These are phyloP conservation scores for Siphonodentalium dalli DNA, from an alignment of 2,888 invertebrate genomes.

Conservation along the genomic window DNA sequence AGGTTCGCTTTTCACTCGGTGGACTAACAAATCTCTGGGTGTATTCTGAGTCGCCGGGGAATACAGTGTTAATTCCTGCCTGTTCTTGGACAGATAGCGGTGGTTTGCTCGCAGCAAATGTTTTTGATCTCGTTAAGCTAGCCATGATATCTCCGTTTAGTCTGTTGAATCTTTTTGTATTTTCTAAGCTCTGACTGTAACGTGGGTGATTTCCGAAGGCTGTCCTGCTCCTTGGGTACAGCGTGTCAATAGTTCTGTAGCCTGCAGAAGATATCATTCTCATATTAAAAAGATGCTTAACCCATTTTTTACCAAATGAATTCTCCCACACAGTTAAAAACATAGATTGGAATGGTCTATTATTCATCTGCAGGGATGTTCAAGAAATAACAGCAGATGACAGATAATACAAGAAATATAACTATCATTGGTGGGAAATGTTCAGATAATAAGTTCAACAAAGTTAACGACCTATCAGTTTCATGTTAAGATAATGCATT, in stretches of 20 bases:
- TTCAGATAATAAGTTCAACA: no score
- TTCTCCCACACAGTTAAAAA: neutral
- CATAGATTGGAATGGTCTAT: neutral
- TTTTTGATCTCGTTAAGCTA: conserved; percentile 1
- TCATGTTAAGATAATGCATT: no score
- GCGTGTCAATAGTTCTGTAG: conserved; percentile 50
- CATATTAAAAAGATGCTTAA: neutral
- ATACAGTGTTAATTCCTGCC: conserved; percentile 62
- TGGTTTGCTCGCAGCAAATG: conserved; percentile 28
- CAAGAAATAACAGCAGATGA: no score
- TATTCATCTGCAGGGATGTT: neutral
- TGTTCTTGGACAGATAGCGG: conserved; percentile 58
- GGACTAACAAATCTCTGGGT: conserved; percentile 51
- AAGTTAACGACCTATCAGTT: no score
- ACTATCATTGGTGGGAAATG: no score
- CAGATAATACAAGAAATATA: no score
- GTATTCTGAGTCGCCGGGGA: conserved; percentile 62
- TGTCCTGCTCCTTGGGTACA: conserved; percentile 44
- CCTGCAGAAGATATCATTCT: conserved; percentile 30
- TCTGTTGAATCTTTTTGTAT: conserved; percentile 39
- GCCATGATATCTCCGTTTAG: conserved; percentile 33
- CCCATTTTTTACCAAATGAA: neutral
- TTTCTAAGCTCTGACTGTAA: conserved; percentile 33
- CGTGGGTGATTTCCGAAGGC: conserved; percentile 31
- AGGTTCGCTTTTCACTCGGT: conserved; percentile 38